These are phyloP conservation scores for Poeciliopsis retropinna DNA, from an alignment of 2,113 vertebrate genomes.

Conservation along the genomic window DNA sequence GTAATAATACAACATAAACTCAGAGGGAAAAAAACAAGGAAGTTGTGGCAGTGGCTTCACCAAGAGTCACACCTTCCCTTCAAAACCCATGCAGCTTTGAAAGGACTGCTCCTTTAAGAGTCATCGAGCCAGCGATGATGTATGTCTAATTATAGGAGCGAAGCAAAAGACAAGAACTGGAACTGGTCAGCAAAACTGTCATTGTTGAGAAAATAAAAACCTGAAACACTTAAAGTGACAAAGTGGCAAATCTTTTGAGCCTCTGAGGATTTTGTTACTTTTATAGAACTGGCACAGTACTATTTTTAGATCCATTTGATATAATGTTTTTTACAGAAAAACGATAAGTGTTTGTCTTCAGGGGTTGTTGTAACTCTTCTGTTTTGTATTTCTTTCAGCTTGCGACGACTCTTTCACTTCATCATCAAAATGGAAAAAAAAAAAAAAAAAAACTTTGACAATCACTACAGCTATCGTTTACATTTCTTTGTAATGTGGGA, in stretches of 20 bases:
- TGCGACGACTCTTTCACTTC: not conserved
- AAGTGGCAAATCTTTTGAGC: not conserved
- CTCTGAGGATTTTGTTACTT: not conserved
- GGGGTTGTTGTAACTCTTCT: not conserved
- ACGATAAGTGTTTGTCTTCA: too few relatives aligned
- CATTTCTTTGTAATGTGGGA: slow-evolving; percentile 3
- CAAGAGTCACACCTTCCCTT: slow-evolving; percentile 35
- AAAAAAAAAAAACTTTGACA: slow-evolving; percentile 17
- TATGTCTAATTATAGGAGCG: slow-evolving; percentile 77
- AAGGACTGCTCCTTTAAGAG: slow-evolving; percentile 74
- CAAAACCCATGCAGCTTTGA: slow-evolving; percentile 8
- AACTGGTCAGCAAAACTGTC: slow-evolving; percentile 58
- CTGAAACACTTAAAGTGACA: slow-evolving; percentile 27
- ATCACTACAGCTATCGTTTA: slow-evolving; percentile 13
- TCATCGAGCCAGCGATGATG: slow-evolving; percentile 43
- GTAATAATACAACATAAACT: slow-evolving; percentile 23
- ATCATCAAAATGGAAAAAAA: slow-evolving; percentile 2
- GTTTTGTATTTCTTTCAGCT: not conserved
- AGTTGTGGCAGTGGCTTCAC: slow-evolving; percentile 21
- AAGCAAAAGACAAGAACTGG: slow-evolving; percentile 54
- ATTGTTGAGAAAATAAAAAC: slow-evolving; percentile 62
- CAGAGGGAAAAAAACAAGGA: slow-evolving; percentile 68
- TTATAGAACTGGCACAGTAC: too few relatives aligned
- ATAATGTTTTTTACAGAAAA: too few relatives aligned
- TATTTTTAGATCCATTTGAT: too few relatives aligned